Percentiles rank a stretch among this genome's conserved stretches.
These are phyloP conservation scores for Etia nguti DNA, from an alignment of 2,113 vertebrate species.

Conservation along the genomic window DNA sequence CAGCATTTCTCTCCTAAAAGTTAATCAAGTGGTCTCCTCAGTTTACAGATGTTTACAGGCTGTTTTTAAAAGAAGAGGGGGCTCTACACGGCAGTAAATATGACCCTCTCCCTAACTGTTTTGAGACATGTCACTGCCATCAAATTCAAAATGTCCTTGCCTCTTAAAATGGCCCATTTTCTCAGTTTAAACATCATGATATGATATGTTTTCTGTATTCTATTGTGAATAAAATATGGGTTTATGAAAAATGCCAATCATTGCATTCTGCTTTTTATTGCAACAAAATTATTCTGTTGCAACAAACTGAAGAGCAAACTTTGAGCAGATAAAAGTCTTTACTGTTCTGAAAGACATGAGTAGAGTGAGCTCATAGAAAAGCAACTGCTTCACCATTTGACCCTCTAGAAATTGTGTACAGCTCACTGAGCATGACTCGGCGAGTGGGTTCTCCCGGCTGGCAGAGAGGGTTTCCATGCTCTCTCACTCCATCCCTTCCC, in stretches of 20 bases:
- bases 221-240: neutral
- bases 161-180: neutral
- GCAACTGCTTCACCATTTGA: conserved; percentile 20
- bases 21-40: neutral
- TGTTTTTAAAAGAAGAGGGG: neutral
- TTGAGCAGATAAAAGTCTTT: neutral
- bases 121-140: neutral
- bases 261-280: neutral
- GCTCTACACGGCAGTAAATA: neutral
- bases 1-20: neutral
- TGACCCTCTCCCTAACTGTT: neutral
- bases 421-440: conserved; percentile 32
- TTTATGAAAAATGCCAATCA: neutral
- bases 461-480: conserved; percentile 49
- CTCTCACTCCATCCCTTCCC: neutral
- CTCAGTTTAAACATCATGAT: neutral
- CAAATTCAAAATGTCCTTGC: neutral
- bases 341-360: neutral
- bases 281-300: neutral
- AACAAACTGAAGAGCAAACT: neutral
- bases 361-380: neutral
- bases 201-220: neutral
- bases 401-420: conserved; percentile 4
- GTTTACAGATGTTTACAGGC: neutral
- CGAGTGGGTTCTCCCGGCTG: conserved; percentile 24